Evolutionary conservation across 1,140 invertebrate genomes (phyloP).

Genomic region (Drosophila arizonae): DNA sequence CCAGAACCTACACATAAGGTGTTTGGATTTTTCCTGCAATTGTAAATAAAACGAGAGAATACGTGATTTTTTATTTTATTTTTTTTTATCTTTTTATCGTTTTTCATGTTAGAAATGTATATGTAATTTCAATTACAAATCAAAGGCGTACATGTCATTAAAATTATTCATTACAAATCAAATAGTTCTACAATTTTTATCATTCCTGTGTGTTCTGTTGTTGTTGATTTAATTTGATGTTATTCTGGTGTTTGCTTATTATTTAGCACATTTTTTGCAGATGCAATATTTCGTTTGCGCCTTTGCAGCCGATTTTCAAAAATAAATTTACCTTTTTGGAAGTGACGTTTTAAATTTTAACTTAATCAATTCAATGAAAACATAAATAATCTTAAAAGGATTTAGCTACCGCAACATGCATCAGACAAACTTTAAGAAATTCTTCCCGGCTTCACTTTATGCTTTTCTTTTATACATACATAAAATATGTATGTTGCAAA

Average conservation of each 20-base stretch:
- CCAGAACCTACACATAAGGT: constrained; percentile 5
- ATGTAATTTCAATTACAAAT: constrained; percentile 78
- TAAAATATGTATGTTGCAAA: constrained; percentile 18
- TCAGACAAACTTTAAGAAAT: constrained; percentile 19
- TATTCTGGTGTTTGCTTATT: constrained; percentile 26
- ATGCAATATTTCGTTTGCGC: constrained; percentile 40
- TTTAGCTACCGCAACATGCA: constrained; percentile 31
- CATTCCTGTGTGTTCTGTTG: constrained; percentile 52
- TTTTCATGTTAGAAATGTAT: constrained; percentile 55
- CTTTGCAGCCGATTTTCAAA: constrained; percentile 32
- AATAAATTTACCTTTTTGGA: constrained; percentile 17
- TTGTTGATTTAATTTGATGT: not conserved
- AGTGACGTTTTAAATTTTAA: constrained; percentile 12
- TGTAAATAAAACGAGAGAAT: constrained; percentile 25
- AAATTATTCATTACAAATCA: constrained; percentile 79
- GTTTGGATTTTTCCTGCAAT: constrained; percentile 5
- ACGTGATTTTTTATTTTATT: constrained; percentile 18
- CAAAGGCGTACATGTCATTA: constrained; percentile 72
- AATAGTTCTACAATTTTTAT: constrained; percentile 72
- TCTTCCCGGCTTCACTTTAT: not conserved
- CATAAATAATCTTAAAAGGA: constrained; percentile 37
- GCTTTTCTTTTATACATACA: constrained; percentile 2
- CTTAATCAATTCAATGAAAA: constrained; percentile 21
- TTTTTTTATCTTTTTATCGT: constrained; percentile 35
- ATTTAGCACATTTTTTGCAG: constrained; percentile 43